Evolutionary conservation across 2,113 vertebrate species (phyloP), one percentile per base, ranked within the genome.

Genomic region (Okapia johnstoni): DNA sequence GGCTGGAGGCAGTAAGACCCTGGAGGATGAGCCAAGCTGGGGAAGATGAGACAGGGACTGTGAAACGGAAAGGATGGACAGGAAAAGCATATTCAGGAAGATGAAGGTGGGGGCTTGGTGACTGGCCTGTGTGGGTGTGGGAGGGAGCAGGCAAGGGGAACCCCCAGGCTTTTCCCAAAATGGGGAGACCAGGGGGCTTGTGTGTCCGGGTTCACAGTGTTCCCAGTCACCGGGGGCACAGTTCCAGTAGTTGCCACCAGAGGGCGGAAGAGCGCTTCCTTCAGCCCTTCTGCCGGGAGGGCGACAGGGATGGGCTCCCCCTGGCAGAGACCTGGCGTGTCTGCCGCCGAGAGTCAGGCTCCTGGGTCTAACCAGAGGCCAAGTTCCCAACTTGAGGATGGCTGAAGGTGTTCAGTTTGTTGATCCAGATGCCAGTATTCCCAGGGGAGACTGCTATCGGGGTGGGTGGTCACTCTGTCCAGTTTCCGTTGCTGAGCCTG

Each of bases 181-280:
- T 6, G n/a, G 46, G 14, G 54, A 95, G 46, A 66, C 12, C 3
- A 4, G 52, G 10, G 14, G 4, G 1, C 25, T 16, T 43, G 58
- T 10, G 15, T 12, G 3, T 25, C 13, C 33, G 4, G 16, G 23
- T 40, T 4, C 80, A 25, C 30, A 2, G 5, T 9, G 21, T 14
- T 30, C 84, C 66, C 4, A 8, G 63, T 16, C 48, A 52, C 30
- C 21, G 11, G 76, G 60, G 4, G 0, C 0, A 2, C 33, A 2
- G n/a, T 96, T 93, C 95, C 81, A 94, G 52, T 1, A 6, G 3
- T 6, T 14, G 46, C 91, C 97, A 88, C 92, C 58, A 94, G 96
- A 70, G 92, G 92, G 94, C 46, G 14, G 43, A 11, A 85, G 55
- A n/a, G 81, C 6, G 43, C 96, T 94, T 91, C 85, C 36, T 88